phyloP scores from a whole-genome alignment of 92 coral and sea anemone species.

The Zoanthus gigantus region DNA sequence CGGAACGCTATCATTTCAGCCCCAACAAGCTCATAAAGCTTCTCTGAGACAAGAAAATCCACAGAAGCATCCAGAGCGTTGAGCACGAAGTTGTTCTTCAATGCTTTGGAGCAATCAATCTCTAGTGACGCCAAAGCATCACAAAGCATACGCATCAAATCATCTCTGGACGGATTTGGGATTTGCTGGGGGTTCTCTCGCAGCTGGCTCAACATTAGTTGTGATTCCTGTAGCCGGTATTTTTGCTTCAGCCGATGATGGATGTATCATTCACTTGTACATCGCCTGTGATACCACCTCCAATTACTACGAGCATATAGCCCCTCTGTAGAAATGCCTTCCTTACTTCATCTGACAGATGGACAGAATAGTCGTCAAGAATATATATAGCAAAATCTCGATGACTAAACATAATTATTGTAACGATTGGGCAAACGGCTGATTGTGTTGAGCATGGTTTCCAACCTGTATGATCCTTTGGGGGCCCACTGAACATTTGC shows the following conservation, averaged over 20 bases:
- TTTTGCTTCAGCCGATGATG: slow-evolving; percentile 46
- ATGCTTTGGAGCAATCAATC: slow-evolving; percentile 34
- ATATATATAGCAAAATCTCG: slow-evolving; percentile 42
- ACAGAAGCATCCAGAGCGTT: slow-evolving; percentile 43
- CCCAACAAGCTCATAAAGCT: slow-evolving; percentile 38
- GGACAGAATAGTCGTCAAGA: slow-evolving; percentile 50
- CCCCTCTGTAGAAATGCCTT: slow-evolving; percentile 50
- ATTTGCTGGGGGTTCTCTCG: slow-evolving; percentile 49
- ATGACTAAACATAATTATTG: slow-evolving; percentile 39
- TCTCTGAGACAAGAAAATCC: slow-evolving; percentile 47
- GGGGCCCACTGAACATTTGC: slow-evolving; percentile 40
- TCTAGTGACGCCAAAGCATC: slow-evolving; percentile 44
- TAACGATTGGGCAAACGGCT: slow-evolving; percentile 40
- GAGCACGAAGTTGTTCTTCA: slow-evolving; percentile 47
- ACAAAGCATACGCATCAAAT: slow-evolving; percentile 31
- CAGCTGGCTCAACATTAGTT: slow-evolving; percentile 53
- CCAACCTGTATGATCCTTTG: slow-evolving; percentile 33
- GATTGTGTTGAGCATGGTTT: slow-evolving; percentile 40
- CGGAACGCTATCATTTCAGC: slow-evolving; percentile 40
- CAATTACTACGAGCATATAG: slow-evolving; percentile 37
- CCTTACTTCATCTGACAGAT: slow-evolving; percentile 37
- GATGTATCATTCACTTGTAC: slow-evolving; percentile 51
- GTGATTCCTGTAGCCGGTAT: slow-evolving; percentile 33
- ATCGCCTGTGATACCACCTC: slow-evolving; percentile 49
- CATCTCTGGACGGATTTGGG: slow-evolving; percentile 46